Evolutionary conservation across 2,888 invertebrate species (phyloP).

Genomic region (Schizaphis graminum): DNA sequence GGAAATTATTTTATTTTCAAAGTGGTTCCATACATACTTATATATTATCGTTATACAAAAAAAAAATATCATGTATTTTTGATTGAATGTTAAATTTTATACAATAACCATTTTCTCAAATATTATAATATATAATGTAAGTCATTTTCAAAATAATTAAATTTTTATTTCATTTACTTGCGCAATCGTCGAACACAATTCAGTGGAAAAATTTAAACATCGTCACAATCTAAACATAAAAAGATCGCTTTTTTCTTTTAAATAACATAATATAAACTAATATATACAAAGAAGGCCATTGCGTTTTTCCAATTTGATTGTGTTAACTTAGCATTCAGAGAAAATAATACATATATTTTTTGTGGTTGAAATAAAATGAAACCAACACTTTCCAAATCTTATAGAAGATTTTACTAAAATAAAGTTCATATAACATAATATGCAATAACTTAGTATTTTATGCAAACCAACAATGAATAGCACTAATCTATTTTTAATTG

Average conservation of each 20-base stretch:
- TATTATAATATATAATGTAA: background rate
- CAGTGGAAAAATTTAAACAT: background rate
- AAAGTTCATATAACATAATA: background rate
- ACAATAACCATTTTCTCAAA: background rate
- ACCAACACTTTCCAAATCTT: background rate
- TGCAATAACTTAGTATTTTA: background rate
- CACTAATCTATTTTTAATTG: slow-evolving; percentile 48
- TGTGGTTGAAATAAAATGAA: background rate
- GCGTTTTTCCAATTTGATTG: background rate
- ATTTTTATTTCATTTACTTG: background rate
- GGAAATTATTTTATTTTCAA: background rate
- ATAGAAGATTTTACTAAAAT: background rate
- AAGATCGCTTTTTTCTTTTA: background rate
- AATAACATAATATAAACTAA: background rate
- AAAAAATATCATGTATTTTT: background rate
- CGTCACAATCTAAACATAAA: background rate
- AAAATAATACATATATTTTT: background rate
- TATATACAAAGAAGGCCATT: background rate
- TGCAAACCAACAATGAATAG: background rate
- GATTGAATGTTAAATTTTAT: background rate
- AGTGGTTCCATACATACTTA: background rate
- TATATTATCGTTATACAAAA: background rate
- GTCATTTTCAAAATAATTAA: background rate
- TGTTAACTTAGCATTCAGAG: background rate
- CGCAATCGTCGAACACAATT: background rate